Evolutionary conservation across 92 coral and sea anemone genomes (phyloP).

Genomic region (Zoanthus sansibaricus): DNA sequence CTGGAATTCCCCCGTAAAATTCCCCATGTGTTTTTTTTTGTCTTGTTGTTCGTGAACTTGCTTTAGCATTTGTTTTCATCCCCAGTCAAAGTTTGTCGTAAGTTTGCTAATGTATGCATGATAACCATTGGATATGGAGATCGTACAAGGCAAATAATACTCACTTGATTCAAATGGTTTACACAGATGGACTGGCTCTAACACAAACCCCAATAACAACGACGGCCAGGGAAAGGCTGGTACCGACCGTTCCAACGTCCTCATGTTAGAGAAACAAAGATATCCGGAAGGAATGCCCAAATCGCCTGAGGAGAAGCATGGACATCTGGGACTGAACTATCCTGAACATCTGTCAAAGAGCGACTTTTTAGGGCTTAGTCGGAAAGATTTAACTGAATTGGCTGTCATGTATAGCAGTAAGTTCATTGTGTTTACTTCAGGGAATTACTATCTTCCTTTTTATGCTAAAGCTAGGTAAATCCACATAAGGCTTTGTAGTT

Average conservation of each 20-base stretch:
- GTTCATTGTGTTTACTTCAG: not conserved
- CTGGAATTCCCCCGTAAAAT: too few species aligned
- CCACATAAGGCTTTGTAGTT: not conserved
- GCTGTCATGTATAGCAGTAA: slow-evolving; percentile 86
- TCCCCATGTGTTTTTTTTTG: too few species aligned
- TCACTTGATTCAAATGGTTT: not conserved
- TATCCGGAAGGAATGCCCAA: slow-evolving; percentile 72
- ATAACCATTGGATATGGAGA: not conserved
- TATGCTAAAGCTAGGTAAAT: not conserved
- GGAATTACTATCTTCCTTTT: not conserved
- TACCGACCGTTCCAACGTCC: slow-evolving; percentile 92
- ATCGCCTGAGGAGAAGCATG: slow-evolving; percentile 53
- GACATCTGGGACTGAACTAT: slow-evolving; percentile 85
- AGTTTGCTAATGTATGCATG: not conserved
- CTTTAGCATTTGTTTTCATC: too few species aligned
- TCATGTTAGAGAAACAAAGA: slow-evolving; percentile 70
- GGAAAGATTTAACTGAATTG: slow-evolving; percentile 73
- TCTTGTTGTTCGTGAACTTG: too few species aligned
- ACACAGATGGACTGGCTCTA: slow-evolving; percentile 97
- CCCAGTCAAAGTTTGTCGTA: not conserved
- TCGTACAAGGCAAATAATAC: not conserved
- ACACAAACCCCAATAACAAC: slow-evolving; percentile 96
- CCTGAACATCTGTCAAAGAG: slow-evolving; percentile 84
- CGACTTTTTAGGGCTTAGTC: slow-evolving; percentile 79
- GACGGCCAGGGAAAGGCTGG: slow-evolving; percentile 99